phyloP scores from a whole-genome alignment of 2,113 vertebrate genomes.

The Pleuronectes platessa region DNA sequence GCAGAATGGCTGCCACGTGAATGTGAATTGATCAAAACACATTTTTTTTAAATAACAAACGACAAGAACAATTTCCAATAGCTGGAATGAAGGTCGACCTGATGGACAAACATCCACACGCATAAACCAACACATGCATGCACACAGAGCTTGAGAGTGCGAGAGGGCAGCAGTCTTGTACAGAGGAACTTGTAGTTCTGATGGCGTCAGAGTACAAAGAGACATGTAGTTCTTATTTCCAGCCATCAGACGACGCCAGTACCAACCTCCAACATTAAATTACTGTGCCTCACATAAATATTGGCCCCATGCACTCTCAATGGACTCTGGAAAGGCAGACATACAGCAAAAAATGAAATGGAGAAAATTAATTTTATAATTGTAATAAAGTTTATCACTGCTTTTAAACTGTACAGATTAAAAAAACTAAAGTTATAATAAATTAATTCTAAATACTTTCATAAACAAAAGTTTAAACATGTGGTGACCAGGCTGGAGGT shows the following conservation, averaged over 20 bases:
- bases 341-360: constrained; percentile 62
- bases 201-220: constrained; percentile 71
- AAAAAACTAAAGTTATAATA: neutral
- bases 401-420: neutral
- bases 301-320: constrained; percentile 98
- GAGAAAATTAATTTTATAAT: constrained; percentile 25
- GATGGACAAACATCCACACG: constrained; percentile 41
- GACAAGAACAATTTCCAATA: neutral
- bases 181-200: constrained; percentile 68
- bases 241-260: constrained; percentile 76
- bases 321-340: constrained; percentile 89
- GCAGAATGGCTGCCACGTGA: constrained; percentile 49
- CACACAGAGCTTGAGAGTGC: constrained; percentile 88
- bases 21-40: constrained; percentile 20
- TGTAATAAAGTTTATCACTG: neutral
- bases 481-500: constrained; percentile 11
- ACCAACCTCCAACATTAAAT: constrained; percentile 99
- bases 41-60: constrained; percentile 1
- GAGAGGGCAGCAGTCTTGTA: constrained; percentile 86
- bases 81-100: constrained; percentile 22
- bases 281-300: constrained; percentile 99
- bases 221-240: constrained; percentile 61
- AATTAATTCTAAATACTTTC: neutral
- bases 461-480: too few relatives aligned
- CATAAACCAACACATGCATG: constrained; percentile 64